Base-by-base conservation (phyloP, 1,140 invertebrate genomes). In the Aricia agestis region DNA sequence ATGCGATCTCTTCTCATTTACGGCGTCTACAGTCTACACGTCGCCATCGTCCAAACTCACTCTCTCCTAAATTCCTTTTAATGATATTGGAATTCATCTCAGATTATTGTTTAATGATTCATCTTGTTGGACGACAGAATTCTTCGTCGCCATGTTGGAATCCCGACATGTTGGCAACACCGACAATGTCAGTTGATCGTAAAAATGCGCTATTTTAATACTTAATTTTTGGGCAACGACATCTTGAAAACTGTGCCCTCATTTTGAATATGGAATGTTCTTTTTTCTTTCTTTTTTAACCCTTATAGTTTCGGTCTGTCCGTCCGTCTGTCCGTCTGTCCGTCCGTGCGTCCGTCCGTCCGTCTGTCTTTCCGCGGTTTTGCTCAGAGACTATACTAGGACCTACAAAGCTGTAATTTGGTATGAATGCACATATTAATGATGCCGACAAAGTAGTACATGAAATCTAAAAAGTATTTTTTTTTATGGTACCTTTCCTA, bases 101-200 rank as follows among this genome's bases (percentile, higher is more conserved):
- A 19, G 19, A 63, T 63, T 63, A 63, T 63, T 63, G 58, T 59
- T 59, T 59, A 59, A 63, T 63, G 59, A 63, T 63, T 63, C 59
- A 63, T 59, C 7, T 59, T 17, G n/a, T 59, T 59, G 58, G 58
- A 17, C 58, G 58, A 19, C 59, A 25, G 59, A 63, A 63, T 63
- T 18, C 17, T 19, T 19, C 59, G 59, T 7, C 17, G 58, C 58
- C 58, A 59, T 59, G n/a, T 59, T 59, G 67, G 70, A 70, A 70
- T 75, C 31, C n/a, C 17, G 68, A 69, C 72, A 74, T 74, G 72
- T 76, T 77, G 76, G 76, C 76, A 73, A 68, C 73, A 72, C 65
- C 69, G 69, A 58, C 72, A 25, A 63, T 63, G 59, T 63, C 59
- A 63, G 59, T 63, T 63, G 59, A 31, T 63, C 59, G 59, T 63